Conservation (phyloP, 2,113 vertebrate genomes). For the Elephas maximus region DNA sequence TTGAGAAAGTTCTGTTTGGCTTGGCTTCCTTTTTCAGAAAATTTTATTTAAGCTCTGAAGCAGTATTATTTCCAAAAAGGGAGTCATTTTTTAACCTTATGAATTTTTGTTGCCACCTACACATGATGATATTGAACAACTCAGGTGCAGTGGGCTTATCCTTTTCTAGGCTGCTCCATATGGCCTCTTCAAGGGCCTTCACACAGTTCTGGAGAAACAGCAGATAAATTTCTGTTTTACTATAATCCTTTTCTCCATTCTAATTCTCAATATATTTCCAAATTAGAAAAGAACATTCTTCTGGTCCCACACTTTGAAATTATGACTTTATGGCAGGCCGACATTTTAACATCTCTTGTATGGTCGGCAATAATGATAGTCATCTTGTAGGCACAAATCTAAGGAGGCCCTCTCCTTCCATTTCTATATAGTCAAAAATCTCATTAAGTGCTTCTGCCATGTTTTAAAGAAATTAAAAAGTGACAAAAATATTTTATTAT, state of each 20-base stretch:
- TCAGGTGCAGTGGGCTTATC: background rate
- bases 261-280: no score
- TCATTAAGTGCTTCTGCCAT: background rate
- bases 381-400: background rate
- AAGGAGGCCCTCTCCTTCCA: background rate
- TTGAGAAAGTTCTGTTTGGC: no score
- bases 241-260: background rate
- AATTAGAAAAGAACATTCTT: no score
- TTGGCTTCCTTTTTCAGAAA: no score
- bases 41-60: no score
- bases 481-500: slow-evolving; percentile 35
- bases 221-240: slow-evolving; percentile 30
- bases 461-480: slow-evolving; percentile 51
- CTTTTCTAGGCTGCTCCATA: background rate
- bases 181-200: slow-evolving; percentile 3
- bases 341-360: no score
- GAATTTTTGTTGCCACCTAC: background rate
- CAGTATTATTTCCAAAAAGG: background rate
- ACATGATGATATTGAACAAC: background rate
- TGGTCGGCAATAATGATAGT: no score
- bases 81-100: slow-evolving; percentile 10
- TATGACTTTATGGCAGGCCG: no score
- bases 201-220: background rate
- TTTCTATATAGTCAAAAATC: slow-evolving; percentile 37
- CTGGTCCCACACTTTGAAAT: no score